Evolutionary conservation across 37 sponge, comb jelly and placozoan genomes (phyloP), one percentile per base, ranked within the genome.

Genomic region (Beroe ovata): DNA sequence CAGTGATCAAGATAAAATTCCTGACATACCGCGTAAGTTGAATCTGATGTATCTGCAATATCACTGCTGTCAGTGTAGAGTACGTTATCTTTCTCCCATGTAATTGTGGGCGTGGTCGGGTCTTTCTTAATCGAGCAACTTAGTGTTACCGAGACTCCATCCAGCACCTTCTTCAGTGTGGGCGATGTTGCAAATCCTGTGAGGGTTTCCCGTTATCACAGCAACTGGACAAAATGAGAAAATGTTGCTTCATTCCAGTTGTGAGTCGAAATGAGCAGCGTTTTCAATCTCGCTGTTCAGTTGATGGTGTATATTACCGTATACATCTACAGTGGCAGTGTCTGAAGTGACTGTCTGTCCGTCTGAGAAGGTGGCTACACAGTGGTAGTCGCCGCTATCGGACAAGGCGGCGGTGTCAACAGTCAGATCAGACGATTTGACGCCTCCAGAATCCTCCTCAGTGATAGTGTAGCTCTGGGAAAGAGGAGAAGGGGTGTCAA

Each of bases 81-180:
- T 42, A 29, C 8, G 20, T 23, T 35, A 29, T 42, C 47, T 23
- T 77, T 77, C 84, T 77, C 84, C 84, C 84, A 77, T 2, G 84
- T 77, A 1, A 77, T 40, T 0, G 54, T 41, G 1, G 54, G 54
- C 4, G 54, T 22, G 1, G 84, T 77, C 8, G 69, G 69, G 36
- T 29, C 30, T 23, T 20, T 21, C 4, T 23, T 33, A 23, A 40
- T 23, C 4, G 84, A 77, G 38, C 84, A 77, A 36, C 84, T 77
- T 54, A 77, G 11, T 16, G 84, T 77, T 39, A 35, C 84, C 21
- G 47, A 1, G 25, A 8, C 41, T 42, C 84, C 84, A 1, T 32
- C 84, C 1, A 77, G 26, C 21, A 40, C 47, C 54, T 77, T 77
- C n/a, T 39, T 77, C 8, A 40, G 38, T 1, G 47, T 66, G 1